Evolutionary conservation across 1,140 invertebrate genomes (phyloP), one percentile per base, ranked within the genome.

Genomic region (Drosophila suzukii): DNA sequence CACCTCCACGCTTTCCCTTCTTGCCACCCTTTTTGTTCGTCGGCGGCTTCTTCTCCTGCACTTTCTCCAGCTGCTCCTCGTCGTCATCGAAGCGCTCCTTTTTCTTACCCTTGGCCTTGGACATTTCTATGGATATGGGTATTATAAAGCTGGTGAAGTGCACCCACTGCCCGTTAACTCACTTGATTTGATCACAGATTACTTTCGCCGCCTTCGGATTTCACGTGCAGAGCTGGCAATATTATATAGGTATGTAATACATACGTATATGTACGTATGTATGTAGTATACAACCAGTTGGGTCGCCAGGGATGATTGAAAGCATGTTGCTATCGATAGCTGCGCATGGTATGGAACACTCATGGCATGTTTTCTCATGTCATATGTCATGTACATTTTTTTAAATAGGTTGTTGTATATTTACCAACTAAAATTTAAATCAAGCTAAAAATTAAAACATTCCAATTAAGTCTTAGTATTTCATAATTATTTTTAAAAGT

Each of bases 1-100:
- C 85, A 15, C 88, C 85, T 68, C 83, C 47, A 54, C 80, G 90
- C 75, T 90, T 91, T 39, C 85, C 90, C 65, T 92, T 90, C 59
- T 92, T 92, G 1, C 78, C 77, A 12, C 75, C 75, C 63, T 88
- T 81, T 53, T 79, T 88, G 13, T 61, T 78, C 27, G 81, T 13
- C 20, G 44, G 43, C 8, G 27, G n/a, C 30, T 74, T 49, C 44
- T 68, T 89, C 74, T 90, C 81, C 30, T 84, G 84, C 47, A 92
- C 89, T 61, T 83, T 73, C 41, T 92, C 90, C 38, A 76, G 51
- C 43, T 92, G 93, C 57, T 94, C 93, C n/a, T 86, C 75, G 11
- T 95, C 94, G 20, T 94, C 94, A 74, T 94, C 89, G 72, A 94
- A 93, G 77, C 93, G 93, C 61, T 94, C 94, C 82, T 95, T 95